Evolutionary conservation across 2,888 invertebrate species (phyloP).

Genomic region (Seladonia tumulorum): DNA sequence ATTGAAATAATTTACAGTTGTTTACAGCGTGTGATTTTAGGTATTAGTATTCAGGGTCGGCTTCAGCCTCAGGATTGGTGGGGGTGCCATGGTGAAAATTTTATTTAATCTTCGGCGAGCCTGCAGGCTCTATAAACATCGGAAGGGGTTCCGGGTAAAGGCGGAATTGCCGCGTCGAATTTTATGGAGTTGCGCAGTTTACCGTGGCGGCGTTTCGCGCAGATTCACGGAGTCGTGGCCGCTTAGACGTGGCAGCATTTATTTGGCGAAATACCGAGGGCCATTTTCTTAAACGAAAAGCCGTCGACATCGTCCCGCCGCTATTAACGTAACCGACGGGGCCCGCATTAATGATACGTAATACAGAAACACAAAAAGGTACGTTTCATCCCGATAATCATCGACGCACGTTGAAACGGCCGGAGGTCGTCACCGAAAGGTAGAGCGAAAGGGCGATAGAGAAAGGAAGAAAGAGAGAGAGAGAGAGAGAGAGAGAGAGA

Average conservation of each 20-base stretch:
- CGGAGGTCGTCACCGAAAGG: constrained; percentile 61
- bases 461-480: neutral
- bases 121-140: neutral
- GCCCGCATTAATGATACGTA: constrained; percentile 56
- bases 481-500: neutral
- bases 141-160: neutral
- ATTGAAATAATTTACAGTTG: too few relatives aligned
- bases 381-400: constrained; percentile 70
- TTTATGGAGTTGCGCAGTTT: neutral
- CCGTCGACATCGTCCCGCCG: constrained; percentile 45
- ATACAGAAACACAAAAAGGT: constrained; percentile 65
- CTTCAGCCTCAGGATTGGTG: too few relatives aligned
- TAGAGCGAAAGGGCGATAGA: neutral
- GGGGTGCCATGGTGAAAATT: neutral
- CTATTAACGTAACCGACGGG: constrained; percentile 52
- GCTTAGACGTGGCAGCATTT: neutral
- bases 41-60: neutral
- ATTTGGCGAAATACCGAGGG: constrained; percentile 26
- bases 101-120: neutral
- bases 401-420: constrained; percentile 58
- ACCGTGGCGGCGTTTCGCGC: neutral
- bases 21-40: neutral
- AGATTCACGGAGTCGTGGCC: neutral
- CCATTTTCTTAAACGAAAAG: constrained; percentile 46
- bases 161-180: neutral